Conservation (phyloP, 2,113 vertebrate species). For the Zapornia atra region DNA sequence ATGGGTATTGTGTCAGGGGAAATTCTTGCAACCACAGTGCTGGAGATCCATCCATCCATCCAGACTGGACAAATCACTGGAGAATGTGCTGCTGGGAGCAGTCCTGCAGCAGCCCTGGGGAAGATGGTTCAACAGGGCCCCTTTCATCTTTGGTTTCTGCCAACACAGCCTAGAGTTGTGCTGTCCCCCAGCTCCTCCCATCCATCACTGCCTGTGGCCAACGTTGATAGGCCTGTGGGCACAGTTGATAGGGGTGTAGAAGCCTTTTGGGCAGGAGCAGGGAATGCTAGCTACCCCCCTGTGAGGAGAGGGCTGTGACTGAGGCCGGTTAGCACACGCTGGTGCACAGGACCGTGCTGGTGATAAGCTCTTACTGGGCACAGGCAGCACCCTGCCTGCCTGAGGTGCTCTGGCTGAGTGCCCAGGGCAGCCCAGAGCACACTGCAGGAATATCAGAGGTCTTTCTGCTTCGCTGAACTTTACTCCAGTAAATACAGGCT, state of each 20-base stretch:
- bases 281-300: neutral
- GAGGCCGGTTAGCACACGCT: neutral
- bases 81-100: neutral
- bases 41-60: neutral
- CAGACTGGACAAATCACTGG: neutral
- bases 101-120: neutral
- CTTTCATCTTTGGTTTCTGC: neutral
- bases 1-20: neutral
- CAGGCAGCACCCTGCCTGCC: neutral
- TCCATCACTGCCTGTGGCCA: neutral
- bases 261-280: neutral
- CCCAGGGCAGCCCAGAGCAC: neutral
- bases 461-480: constrained; percentile 23
- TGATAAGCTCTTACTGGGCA: neutral
- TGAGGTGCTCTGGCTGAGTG: neutral
- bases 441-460: neutral
- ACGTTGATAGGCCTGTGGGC: neutral
- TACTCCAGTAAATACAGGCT: neutral
- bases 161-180: neutral
- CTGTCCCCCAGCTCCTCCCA: neutral
- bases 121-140: neutral
- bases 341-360: neutral
- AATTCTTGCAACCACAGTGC: neutral
- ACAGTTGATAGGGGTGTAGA: rapidly evolving
- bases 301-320: rapidly evolving